Evolutionary conservation across 2,113 vertebrate species (phyloP).

Genomic region (Lepisosteus osseus): DNA sequence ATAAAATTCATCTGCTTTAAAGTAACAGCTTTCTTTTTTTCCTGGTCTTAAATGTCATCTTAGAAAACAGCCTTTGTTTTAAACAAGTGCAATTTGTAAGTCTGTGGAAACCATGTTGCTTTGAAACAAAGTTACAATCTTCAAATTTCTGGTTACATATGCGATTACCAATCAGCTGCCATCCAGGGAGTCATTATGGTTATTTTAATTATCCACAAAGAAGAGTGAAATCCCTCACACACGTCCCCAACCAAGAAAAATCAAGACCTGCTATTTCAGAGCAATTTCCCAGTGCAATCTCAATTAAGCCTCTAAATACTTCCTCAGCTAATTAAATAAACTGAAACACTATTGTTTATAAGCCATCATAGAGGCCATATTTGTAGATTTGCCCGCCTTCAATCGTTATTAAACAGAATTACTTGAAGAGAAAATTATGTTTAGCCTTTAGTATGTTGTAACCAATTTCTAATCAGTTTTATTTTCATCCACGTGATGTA

Average conservation of each 20-base stretch:
- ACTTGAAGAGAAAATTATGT: constrained; percentile 81
- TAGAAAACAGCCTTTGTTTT: too few species aligned
- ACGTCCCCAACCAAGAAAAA: constrained; percentile 63
- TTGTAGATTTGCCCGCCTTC: constrained; percentile 65
- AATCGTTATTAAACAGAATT: constrained; percentile 75
- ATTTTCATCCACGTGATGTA: constrained; percentile 76
- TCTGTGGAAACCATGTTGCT: too few species aligned
- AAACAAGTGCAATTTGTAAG: too few species aligned
- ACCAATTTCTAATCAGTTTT: constrained; percentile 73
- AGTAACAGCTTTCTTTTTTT: too few species aligned
- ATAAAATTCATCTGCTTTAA: too few species aligned
- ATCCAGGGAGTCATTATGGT: constrained; percentile 64
- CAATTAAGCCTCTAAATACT: constrained; percentile 93
- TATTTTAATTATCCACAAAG: constrained; percentile 72
- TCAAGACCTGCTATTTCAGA: constrained; percentile 67
- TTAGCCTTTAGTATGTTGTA: constrained; percentile 78
- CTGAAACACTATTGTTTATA: constrained; percentile 89
- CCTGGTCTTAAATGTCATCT: too few species aligned
- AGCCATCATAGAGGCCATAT: constrained; percentile 57
- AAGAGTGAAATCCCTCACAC: constrained; percentile 60
- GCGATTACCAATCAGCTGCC: constrained; percentile 59
- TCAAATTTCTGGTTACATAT: constrained; percentile 38
- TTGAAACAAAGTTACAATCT: constrained; percentile 25
- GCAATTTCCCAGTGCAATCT: constrained; percentile 90
- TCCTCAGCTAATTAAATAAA: constrained; percentile 91